phyloP scores from a whole-genome alignment of 2,113 vertebrate species.

The Piprites chloris region DNA sequence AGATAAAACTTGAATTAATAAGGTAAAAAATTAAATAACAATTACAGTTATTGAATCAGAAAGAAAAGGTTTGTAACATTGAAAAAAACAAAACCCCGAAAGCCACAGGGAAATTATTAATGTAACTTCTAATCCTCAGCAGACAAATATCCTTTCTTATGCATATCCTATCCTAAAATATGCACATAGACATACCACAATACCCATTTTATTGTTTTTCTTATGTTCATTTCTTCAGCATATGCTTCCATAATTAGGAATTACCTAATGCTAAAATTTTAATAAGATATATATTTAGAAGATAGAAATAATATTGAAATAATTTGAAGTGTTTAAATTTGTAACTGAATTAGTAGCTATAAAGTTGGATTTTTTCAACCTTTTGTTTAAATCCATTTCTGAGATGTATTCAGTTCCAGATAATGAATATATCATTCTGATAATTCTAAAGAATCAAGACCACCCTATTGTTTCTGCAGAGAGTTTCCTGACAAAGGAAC shows the following conservation, averaged over 20 bases:
- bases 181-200: not conserved
- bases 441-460: not conserved
- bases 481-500: not conserved
- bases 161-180: not conserved
- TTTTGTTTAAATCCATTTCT: not conserved
- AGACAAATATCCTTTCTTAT: not conserved
- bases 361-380: fast-evolving
- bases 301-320: not conserved
- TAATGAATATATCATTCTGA: not conserved
- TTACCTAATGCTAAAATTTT: not conserved
- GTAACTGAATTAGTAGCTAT: not conserved
- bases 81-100: not conserved
- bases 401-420: not conserved
- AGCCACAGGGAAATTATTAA: not conserved
- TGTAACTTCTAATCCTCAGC: not conserved
- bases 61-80: not conserved
- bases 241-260: not conserved
- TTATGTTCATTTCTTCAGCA: not conserved
- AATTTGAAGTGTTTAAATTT: not conserved
- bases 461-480: not conserved
- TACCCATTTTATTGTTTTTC: not conserved
- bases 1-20: not conserved
- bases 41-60: not conserved
- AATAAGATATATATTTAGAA: not conserved
- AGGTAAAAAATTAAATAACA: not conserved